Base-by-base conservation (phyloP, 1,140 invertebrate genomes). In the Drosophila orena region DNA sequence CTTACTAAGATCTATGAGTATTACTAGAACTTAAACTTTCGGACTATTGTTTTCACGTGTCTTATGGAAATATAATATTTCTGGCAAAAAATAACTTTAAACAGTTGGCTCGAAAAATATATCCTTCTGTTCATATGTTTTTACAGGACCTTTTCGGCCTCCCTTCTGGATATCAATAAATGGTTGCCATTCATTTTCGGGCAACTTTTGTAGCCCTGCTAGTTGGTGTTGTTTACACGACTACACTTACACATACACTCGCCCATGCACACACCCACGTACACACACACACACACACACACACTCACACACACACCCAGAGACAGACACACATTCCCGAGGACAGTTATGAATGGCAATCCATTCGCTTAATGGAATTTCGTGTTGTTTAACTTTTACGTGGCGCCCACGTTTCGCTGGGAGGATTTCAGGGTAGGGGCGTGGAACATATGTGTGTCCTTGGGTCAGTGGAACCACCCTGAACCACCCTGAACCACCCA, bases 321-420 rank as follows among this genome's bases (percentile, higher is more conserved):
- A 43, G 27, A 62, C 43, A 55, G n/a, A 52, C 15, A 66, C 55
- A 59, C 47, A 49, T 42, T 74, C 56, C 49, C 49, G 69, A 68
- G 68, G 81, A 90, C 81, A 85, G 79, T 90, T 90, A 90, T 90
- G 86, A 90, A 90, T 86, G 81, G 81, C 72, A 83, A 90, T 78
- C 79, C 86, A 90, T 90, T 83, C 86, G 73, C 79, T 86, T 90
- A 90, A 90, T 90, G 81, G 77, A 90, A 86, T 88, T 83, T 83
- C 73, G 59, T 83, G 86, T 79, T 90, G 79, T 90, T 90, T 86
- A 83, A 84, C 77, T 80, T 90, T 81, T 79, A 72, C 55, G 58
- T 78, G 74, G 43, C 58, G 22, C 22, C 64, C 55, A 20, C 57
- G 43, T 56, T 14, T 30, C 17, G 34, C 40, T 22, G 5, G 7